phyloP scores from a whole-genome alignment of 2,113 vertebrate species.

The Menidia beryllina region DNA sequence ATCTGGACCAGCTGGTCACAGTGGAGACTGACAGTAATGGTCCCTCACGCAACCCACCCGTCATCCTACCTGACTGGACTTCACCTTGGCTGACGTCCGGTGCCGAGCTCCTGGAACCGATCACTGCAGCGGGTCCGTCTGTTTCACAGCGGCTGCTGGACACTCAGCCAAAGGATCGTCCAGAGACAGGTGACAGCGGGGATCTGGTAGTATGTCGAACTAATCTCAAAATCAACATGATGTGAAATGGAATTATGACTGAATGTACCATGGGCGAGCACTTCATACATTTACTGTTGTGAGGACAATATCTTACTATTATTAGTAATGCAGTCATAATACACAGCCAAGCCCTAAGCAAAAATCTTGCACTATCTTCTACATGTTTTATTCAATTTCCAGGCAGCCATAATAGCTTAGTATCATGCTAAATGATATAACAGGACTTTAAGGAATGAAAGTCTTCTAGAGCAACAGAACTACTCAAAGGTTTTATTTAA shows the following conservation, averaged over 20 bases:
- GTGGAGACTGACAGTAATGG: constrained; percentile 66
- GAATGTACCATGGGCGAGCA: neutral
- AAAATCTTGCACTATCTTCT: neutral
- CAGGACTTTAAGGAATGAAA: too few relatives aligned
- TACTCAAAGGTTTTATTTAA: too few relatives aligned
- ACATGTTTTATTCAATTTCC: neutral
- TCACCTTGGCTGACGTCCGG: constrained; percentile 80
- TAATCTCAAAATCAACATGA: constrained; percentile 1
- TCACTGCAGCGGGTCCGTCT: constrained; percentile 50
- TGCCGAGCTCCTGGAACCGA: constrained; percentile 65
- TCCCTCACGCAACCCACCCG: constrained; percentile 51
- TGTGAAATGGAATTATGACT: neutral
- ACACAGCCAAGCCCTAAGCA: too few relatives aligned
- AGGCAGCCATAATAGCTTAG: too few relatives aligned
- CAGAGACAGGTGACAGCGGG: constrained; percentile 54
- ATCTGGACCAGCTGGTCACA: constrained; percentile 66
- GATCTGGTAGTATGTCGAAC: neutral
- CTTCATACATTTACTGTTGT: neutral
- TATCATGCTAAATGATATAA: too few relatives aligned
- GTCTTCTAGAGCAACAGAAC: too few relatives aligned
- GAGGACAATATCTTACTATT: too few relatives aligned
- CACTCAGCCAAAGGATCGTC: constrained; percentile 20
- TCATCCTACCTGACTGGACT: constrained; percentile 70
- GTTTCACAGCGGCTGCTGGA: constrained; percentile 35
- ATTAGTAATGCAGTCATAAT: too few relatives aligned